Conservation (phyloP, 2,113 vertebrate species). For the Cariama cristata region DNA sequence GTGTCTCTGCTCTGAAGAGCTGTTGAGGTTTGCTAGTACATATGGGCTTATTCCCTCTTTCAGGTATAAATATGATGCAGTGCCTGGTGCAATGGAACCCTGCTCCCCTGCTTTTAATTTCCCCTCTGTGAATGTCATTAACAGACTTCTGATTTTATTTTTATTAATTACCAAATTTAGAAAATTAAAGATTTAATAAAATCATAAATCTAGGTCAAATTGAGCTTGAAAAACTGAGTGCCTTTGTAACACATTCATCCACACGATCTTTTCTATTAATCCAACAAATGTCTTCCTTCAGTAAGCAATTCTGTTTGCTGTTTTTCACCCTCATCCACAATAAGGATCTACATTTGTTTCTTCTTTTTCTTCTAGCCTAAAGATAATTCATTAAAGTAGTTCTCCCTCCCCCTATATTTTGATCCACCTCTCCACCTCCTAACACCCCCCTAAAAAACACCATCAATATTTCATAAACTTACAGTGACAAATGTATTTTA, state of each 20-base stretch:
- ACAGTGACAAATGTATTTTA: constrained; percentile 96
- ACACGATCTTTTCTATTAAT: constrained; percentile 13
- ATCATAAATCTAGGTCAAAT: constrained; percentile 29
- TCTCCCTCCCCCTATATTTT: constrained; percentile 64
- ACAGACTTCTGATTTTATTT: neutral
- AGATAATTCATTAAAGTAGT: constrained; percentile 84
- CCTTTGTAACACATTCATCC: neutral
- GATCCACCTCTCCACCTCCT: constrained; percentile 82
- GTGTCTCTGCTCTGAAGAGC: neutral
- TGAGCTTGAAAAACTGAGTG: neutral
- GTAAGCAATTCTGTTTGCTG: constrained; percentile 48
- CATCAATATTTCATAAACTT: constrained; percentile 92
- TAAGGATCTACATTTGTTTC: constrained; percentile 67
- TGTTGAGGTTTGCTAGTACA: neutral
- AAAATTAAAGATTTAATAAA: constrained; percentile 34
- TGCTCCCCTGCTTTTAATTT: neutral
- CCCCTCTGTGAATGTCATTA: neutral
- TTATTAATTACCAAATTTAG: constrained; percentile 6
- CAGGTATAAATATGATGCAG: neutral
- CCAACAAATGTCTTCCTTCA: constrained; percentile 17
- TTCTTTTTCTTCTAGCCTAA: constrained; percentile 69
- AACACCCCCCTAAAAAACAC: constrained; percentile 80
- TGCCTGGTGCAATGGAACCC: neutral
- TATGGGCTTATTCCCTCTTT: accelerated
- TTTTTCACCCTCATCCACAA: constrained; percentile 46